Conservation (phyloP, 1,140 invertebrate species). For the Drosophila jambulina region DNA sequence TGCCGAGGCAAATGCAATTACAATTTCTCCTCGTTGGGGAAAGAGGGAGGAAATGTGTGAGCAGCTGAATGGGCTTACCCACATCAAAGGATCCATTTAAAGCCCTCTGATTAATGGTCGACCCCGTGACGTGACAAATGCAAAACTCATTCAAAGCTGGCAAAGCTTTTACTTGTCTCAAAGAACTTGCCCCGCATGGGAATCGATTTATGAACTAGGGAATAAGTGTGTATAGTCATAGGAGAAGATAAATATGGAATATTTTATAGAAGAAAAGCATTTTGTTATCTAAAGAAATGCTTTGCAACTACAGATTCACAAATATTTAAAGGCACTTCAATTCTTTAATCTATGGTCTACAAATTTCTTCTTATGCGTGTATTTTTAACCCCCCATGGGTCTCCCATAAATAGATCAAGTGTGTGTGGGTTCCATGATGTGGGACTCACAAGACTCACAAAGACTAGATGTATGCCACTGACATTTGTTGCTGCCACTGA, state of each 20-base stretch:
- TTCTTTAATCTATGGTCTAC: background rate
- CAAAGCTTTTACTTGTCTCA: conserved; percentile 19
- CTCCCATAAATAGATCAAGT: conserved; percentile 8
- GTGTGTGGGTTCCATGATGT: background rate
- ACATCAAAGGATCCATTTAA: conserved; percentile 36
- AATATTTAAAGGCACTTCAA: background rate
- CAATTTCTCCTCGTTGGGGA: conserved; percentile 3
- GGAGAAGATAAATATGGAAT: background rate
- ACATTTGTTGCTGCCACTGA: conserved; percentile 45
- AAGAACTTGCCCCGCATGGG: background rate
- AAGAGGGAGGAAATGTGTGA: background rate
- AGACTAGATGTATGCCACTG: conserved; percentile 30
- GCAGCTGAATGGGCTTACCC: conserved; percentile 7
- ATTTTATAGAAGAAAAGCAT: background rate
- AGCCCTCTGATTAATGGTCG: conserved; percentile 46
- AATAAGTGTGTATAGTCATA: background rate
- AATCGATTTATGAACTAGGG: background rate
- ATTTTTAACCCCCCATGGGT: background rate
- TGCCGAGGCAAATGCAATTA: conserved; percentile 44
- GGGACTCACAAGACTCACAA: conserved; percentile 5
- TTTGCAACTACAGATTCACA: background rate
- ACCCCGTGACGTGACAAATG: conserved; percentile 28
- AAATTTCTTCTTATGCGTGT: background rate
- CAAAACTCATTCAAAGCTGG: conserved; percentile 20
- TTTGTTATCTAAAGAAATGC: background rate